Percentiles rank a stretch among this genome's conserved stretches.
phyloP scores from a whole-genome alignment of 2,113 vertebrate genomes.

The Psilopogon haemacephalus region DNA sequence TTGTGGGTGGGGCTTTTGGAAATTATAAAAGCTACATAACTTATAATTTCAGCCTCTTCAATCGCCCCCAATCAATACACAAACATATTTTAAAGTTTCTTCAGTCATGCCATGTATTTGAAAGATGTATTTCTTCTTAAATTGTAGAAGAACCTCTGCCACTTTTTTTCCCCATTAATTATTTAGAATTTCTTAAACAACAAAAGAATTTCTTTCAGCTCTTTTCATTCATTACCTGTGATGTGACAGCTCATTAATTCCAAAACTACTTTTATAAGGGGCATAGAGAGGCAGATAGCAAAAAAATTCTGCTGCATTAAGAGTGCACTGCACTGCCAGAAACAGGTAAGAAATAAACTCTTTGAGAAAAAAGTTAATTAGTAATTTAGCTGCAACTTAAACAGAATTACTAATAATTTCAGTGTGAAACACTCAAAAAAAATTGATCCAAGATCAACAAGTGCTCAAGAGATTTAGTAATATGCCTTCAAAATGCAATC shows the following conservation, averaged over 20 bases:
- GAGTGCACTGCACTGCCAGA: constrained; percentile 7
- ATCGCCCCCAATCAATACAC: no score
- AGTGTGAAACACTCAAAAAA: constrained; percentile 2
- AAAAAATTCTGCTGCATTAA: background rate
- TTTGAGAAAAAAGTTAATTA: constrained; percentile 48
- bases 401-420: constrained; percentile 42
- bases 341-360: background rate
- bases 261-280: constrained; percentile 33
- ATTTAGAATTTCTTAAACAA: constrained; percentile 56
- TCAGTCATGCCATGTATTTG: background rate
- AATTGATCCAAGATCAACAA: constrained; percentile 49
- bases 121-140: constrained; percentile 18
- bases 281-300: background rate
- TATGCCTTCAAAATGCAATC: constrained; percentile 50
- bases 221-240: constrained; percentile 55
- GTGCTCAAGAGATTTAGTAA: constrained; percentile 45
- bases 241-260: constrained; percentile 69
- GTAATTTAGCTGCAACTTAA: constrained; percentile 44
- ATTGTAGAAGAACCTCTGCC: constrained; percentile 14
- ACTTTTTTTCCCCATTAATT: constrained; percentile 25
- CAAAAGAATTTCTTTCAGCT: constrained; percentile 52
- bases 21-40: no score
- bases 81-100: background rate
- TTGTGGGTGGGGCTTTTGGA: no score
- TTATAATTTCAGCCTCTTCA: no score